Evolutionary conservation across 2,113 vertebrate species (phyloP).

Genomic region (Corydoras maculifer): DNA sequence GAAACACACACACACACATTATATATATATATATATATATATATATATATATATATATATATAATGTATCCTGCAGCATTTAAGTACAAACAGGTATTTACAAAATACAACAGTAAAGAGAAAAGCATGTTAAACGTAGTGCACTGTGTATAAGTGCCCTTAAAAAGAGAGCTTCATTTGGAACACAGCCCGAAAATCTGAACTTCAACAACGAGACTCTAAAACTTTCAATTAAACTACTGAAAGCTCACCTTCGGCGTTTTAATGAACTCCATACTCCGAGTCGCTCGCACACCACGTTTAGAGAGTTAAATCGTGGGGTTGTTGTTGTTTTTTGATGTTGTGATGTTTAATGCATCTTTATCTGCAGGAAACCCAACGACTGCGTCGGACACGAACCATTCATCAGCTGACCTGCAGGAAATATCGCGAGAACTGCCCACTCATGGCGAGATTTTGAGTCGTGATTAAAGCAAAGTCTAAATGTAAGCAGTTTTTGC

Average conservation of each 20-base stretch:
- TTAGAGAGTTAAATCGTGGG: background rate
- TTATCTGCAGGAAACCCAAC: slow-evolving; percentile 24
- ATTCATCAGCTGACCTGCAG: background rate
- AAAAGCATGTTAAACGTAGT: no score
- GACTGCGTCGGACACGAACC: slow-evolving; percentile 12
- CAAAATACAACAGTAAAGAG: no score
- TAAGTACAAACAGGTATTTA: no score
- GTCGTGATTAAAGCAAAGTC: background rate
- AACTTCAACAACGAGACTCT: background rate
- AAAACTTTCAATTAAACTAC: background rate
- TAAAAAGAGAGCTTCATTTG: background rate
- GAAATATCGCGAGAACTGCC: slow-evolving; percentile 6
- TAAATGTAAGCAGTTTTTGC: no score
- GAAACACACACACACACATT: no score
- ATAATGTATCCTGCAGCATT: no score
- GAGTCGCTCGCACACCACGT: background rate
- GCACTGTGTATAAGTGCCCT: no score
- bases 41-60: no score
- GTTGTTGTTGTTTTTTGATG: background rate
- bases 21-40: no score
- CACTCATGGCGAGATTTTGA: background rate
- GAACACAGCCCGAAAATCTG: background rate
- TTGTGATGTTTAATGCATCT: background rate
- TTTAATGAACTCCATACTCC: slow-evolving; percentile 41
- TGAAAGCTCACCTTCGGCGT: slow-evolving; percentile 42